Evolutionary conservation across 2,888 invertebrate species (phyloP).

Genomic region (Noctua janthina): DNA sequence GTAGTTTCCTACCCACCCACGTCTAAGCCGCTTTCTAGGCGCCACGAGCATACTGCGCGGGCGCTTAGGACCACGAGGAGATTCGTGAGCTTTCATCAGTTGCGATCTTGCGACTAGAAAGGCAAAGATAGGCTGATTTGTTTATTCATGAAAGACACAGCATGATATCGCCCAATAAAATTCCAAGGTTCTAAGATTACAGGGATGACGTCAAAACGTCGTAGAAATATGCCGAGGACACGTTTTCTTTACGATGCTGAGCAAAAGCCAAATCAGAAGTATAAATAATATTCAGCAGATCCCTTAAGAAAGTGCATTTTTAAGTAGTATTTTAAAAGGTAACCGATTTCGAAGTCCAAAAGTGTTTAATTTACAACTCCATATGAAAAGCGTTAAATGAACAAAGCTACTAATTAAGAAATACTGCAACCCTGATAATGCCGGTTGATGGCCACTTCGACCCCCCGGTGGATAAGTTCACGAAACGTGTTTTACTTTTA

Average conservation of each 20-base stretch:
- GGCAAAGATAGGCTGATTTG: not conserved
- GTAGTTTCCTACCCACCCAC: constrained; percentile 37
- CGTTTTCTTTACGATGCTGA: not conserved
- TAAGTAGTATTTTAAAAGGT: not conserved
- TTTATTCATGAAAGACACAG: constrained; percentile 7
- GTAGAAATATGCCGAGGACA: not conserved
- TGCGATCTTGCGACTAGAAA: not conserved
- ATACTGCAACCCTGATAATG: constrained; percentile 58
- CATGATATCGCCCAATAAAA: not conserved
- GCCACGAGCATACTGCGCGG: constrained; percentile 21
- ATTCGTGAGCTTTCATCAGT: constrained; percentile 26
- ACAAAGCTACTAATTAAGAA: constrained; percentile 42
- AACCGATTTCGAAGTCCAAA: not conserved
- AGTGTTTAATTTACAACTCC: not conserved
- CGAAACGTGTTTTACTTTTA: constrained; percentile 62
- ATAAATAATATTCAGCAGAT: not conserved
- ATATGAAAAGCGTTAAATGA: constrained; percentile 8
- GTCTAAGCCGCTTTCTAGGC: constrained; percentile 53
- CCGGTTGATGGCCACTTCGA: constrained; percentile 48
- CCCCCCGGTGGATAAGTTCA: constrained; percentile 41
- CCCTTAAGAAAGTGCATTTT: not conserved
- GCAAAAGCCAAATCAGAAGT: not conserved
- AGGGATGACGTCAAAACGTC: constrained; percentile 7
- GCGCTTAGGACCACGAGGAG: not conserved
- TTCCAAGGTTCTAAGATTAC: not conserved